Evolutionary conservation across 2,797 vertebrate species (phyloP).

Genomic region (Cryptoprocta ferox): DNA sequence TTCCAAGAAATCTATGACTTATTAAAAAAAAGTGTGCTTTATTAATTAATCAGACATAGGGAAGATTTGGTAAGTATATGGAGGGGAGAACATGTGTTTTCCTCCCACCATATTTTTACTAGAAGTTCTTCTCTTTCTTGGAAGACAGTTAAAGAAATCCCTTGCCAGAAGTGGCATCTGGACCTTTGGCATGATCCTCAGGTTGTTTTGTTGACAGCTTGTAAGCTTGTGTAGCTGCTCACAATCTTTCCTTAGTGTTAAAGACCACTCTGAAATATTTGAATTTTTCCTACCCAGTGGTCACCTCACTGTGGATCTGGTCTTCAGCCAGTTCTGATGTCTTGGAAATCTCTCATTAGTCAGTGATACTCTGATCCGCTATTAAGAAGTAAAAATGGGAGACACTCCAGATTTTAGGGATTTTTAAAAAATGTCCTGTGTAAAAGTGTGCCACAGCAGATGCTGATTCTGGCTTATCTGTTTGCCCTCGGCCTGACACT

Average conservation of each 20-base stretch:
- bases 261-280: constrained; percentile 39
- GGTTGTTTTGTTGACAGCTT: constrained; percentile 71
- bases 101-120: not conserved
- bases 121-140: constrained; percentile 55
- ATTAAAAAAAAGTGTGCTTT: not conserved
- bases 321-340: constrained; percentile 36
- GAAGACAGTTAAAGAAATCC: constrained; percentile 56
- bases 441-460: not conserved
- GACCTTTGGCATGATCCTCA: constrained; percentile 58
- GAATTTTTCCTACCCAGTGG: constrained; percentile 66
- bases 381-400: not conserved
- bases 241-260: constrained; percentile 73
- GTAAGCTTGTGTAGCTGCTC: constrained; percentile 67
- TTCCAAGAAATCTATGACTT: not conserved
- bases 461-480: not conserved
- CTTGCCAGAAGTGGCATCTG: constrained; percentile 80
- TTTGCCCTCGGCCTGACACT: too few relatives aligned
- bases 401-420: not conserved
- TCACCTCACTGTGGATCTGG: not conserved
- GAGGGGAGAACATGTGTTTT: not conserved
- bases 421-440: not conserved
- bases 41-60: constrained; percentile 57
- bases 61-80: not conserved
- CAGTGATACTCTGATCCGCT: not conserved
- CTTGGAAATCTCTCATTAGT: constrained; percentile 33